Evolutionary conservation across 2,888 invertebrate species (phyloP).

Genomic region (Phytoseiulus persimilis): DNA sequence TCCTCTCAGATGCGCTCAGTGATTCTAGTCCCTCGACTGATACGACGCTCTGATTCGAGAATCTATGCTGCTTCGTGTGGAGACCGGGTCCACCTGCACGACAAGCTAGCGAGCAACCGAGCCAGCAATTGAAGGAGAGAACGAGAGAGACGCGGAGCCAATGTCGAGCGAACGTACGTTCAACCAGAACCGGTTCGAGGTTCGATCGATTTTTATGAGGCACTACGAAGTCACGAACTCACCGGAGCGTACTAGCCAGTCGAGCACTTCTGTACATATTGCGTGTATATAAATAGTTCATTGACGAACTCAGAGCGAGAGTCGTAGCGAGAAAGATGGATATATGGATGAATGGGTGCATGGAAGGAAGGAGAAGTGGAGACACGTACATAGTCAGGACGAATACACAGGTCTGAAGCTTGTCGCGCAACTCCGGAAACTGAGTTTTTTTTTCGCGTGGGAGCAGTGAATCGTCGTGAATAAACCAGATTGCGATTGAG

Average conservation of each 20-base stretch:
- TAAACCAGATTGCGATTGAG: no score
- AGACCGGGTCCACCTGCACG: not conserved
- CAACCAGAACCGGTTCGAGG: not conserved
- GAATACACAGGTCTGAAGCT: no score
- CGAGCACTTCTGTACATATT: slow-evolving; percentile 5
- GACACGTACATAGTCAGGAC: not conserved
- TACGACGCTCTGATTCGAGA: not conserved
- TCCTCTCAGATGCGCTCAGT: not conserved
- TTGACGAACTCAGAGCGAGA: not conserved
- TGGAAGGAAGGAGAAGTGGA: not conserved
- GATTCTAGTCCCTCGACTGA: not conserved
- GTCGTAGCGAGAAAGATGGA: not conserved
- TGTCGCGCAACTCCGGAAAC: no score
- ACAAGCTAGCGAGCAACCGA: not conserved
- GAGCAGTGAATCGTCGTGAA: no score
- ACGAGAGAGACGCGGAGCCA: not conserved
- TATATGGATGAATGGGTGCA: not conserved
- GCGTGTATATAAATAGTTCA: not conserved
- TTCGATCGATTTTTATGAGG: not conserved
- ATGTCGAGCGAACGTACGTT: not conserved
- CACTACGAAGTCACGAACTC: not conserved
- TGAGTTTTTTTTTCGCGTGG: no score
- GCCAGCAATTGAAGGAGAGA: not conserved
- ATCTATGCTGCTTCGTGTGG: not conserved
- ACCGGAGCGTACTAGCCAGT: not conserved